Base-by-base conservation (phyloP, 2,888 invertebrate genomes). In the Molorchus minor region DNA sequence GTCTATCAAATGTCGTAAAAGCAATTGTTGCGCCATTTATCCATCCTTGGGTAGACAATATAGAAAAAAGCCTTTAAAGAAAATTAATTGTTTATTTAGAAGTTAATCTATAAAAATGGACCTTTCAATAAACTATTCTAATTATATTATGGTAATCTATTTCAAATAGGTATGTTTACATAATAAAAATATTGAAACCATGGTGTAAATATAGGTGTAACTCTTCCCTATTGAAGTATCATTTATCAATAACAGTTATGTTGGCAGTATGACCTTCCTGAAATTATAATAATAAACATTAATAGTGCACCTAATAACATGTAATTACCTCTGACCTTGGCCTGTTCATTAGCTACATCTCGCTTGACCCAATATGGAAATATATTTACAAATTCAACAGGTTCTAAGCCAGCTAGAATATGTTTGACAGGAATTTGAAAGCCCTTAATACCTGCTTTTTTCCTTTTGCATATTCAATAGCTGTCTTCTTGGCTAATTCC, bases 301-400 rank as follows among this genome's bases (percentile, higher is more conserved):
- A 36, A 13, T 36, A 15, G 5, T 15, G 13, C 3, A 36, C 1
- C 2, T 35, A 36, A 8, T 2, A 8, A 36, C 10, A 3, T 7
- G 16, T 2, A 35, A 35, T 15, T 15, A 15, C 7, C 15, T 36
- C 16, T 7, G 10, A 36, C 10, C 30, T 36, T 36, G 5, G 36
- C 10, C 17, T 47, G 36, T 36, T 2, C 21, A 10, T 35, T 20
- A 19, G 47, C 10, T 33, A 45, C 44, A 15, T 45, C 16, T 30
- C 45, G 10, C 19, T 38, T 56, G 19, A 58, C 59, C 73, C 73
- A 73, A 52, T 51, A 46, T 2, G 73, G 73, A 61, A 73, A 73
- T 36, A 71, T 56, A 57, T 70, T 68, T 41, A 61, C 68, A 60
- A 73, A 73, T 30, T 70, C 61, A 3, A 57, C 10, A 41, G 68